Evolutionary conservation across 2,888 invertebrate species (phyloP), one percentile per base, ranked within the genome.

Genomic region (Lottia gigantea): DNA sequence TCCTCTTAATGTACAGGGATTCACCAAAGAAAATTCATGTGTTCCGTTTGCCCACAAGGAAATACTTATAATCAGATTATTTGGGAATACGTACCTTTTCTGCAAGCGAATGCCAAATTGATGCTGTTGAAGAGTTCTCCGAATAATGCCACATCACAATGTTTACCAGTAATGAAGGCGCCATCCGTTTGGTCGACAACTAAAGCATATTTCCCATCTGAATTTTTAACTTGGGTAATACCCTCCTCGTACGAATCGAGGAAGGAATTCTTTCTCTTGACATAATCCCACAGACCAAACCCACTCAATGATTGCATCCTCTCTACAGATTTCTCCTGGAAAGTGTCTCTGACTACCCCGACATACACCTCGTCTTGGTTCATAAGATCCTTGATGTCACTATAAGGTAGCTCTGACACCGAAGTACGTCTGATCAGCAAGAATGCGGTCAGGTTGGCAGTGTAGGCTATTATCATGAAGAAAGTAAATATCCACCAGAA

Each of bases 401-500:
- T 71, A 68, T 76, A 78, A 4, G 78, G 76, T 71, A 78, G 72
- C 45, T 68, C 62, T 2, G 74, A 71, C 16, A 72, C 67, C 45
- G 69, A 69, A 16, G 73, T 73, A 4, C 72, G 72, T 8, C 73
- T 66, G 14, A 72, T 70, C 64, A 75, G 70, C 47, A 78, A 68
- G 66, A 68, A 73, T 19, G 74, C 77, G 8, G 76, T 76, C 31
- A 77, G 68, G 70, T 73, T 75, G 45, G 74, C 73, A 40, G 75
- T 75, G 73, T 79, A 79, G 14, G 77, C 67, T n/a, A 77, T 70
- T 2, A 79, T 61, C 23, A 73, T 72, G 66, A 79, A 75, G 14
- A 77, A 71, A 15, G 73, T 67, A 61, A 79, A 79, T 63, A 76
- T 74, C 72, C 74, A 76, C 79, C 79, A 79, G 68, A 76, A 76